Evolutionary conservation across 2,888 invertebrate genomes (phyloP).

Genomic region (Caenorhabditis sp.): DNA sequence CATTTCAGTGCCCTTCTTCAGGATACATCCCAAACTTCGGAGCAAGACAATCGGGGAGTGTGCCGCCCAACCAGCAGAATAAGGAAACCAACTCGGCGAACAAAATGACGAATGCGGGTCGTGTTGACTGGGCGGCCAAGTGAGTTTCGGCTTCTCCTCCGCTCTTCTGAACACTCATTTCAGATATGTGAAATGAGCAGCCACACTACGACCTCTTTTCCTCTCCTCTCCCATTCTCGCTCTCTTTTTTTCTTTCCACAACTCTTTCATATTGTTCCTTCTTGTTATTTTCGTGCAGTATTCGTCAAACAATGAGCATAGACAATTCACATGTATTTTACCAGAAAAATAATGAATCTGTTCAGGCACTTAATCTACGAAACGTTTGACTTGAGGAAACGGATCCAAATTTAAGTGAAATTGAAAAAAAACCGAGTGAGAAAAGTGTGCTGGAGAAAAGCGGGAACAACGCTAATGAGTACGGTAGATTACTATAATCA

Average conservation of each 20-base stretch:
- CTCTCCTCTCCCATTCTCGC: neutral
- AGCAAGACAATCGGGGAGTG: constrained; percentile 49
- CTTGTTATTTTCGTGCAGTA: neutral
- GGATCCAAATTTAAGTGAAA: constrained; percentile 13
- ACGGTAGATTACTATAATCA: neutral
- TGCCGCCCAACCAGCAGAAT: constrained; percentile 31
- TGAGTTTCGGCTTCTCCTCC: constrained; percentile 79
- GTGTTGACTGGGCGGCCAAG: constrained; percentile 89
- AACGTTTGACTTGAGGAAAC: neutral
- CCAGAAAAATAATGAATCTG: constrained; percentile 9
- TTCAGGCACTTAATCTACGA: neutral
- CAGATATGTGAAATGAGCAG: constrained; percentile 17
- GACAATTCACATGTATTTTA: constrained; percentile 23
- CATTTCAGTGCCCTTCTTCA: constrained; percentile 14
- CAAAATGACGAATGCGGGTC: constrained; percentile 79
- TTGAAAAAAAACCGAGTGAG: constrained; percentile 21
- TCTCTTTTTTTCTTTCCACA: neutral
- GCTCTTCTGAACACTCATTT: neutral
- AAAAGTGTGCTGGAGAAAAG: neutral
- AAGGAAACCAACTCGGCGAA: constrained; percentile 6
- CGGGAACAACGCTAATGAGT: neutral
- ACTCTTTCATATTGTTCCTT: constrained; percentile 4
- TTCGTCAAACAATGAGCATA: neutral
- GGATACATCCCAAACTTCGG: constrained; percentile 72
- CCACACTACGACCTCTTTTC: neutral